Evolutionary conservation across 2,888 invertebrate genomes (phyloP), one percentile per base, ranked within the genome.

Genomic region (Alcis repandata): DNA sequence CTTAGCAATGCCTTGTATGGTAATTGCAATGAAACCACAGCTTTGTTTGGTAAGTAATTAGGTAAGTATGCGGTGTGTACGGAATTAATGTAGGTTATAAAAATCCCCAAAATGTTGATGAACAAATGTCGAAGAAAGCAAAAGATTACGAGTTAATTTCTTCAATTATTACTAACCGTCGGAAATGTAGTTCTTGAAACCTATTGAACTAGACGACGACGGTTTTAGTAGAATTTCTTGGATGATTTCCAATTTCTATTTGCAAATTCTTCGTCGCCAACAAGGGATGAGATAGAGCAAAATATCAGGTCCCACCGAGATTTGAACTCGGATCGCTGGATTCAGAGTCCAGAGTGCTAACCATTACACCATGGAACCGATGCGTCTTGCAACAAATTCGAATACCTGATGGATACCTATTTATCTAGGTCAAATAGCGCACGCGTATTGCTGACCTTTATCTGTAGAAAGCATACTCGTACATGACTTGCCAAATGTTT

Each of bases 271-370:
- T 36, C 10, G 11, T 6, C 15, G 11, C 1, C 17, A 43, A n/a
- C 13, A 43, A 33, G 32, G 11, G 13, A 36, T 10, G 7, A 6
- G n/a, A 17, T 3, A 45, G 27, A 17, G 17, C 41, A 69, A 80
- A 79, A 80, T 69, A 15, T 58, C 86, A 90, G 95, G 95, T 95
- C 94, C 95, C 95, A 95, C 95, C 95, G 95, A 96, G 95, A 95
- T 95, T 96, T 95, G 95, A 95, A 95, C 95, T 95, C 95, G 95
- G 95, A 95, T 96, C 95, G 95, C 95, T 95, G 95, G 95, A 95
- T 95, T 96, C 95, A 95, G 94, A 96, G 95, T 95, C 95, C 95
- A 95, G 95, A 95, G 95, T 95, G 95, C 95, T 95, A 94, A 95
- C 95, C 95, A 94, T 95, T 95, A 95, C 95, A 92, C 91, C 91